Conservation (phyloP, 2,888 invertebrate species). For the Microdon myrmicae region DNA sequence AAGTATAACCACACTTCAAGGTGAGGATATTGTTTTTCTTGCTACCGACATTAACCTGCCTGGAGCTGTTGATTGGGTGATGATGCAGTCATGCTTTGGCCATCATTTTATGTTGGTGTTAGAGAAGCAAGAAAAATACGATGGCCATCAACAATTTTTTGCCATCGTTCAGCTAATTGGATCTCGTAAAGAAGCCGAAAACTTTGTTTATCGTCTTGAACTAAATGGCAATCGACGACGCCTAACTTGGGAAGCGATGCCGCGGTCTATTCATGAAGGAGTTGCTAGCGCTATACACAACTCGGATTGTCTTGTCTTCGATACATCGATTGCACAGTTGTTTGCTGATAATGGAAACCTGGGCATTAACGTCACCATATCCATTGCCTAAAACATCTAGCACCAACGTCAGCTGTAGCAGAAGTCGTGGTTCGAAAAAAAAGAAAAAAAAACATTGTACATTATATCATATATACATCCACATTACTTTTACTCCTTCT, state of each 20-base stretch:
- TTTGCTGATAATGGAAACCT: conserved; percentile 99
- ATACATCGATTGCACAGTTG: conserved; percentile 96
- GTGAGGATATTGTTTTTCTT: conserved; percentile 98
- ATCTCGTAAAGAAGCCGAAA: conserved; percentile 97
- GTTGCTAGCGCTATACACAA: conserved; percentile 97
- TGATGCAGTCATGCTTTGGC: conserved; percentile 99
- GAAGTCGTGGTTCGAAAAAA: neutral
- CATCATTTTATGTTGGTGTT: conserved; percentile 99
- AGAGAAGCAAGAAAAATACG: conserved; percentile 97
- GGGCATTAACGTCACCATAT: conserved; percentile 99
- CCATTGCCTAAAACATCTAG: conserved; percentile 78
- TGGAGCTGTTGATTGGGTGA: conserved; percentile 99
- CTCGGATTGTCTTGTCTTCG: conserved; percentile 98
- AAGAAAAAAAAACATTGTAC: conserved; percentile 38
- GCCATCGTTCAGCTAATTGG: conserved; percentile 99
- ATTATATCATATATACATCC: conserved; percentile 39
- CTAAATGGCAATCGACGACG: conserved; percentile 93
- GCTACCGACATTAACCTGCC: conserved; percentile 99
- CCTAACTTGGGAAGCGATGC: conserved; percentile 99
- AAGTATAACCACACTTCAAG: conserved; percentile 97
- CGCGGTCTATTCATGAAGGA: conserved; percentile 98
- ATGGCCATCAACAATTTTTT: conserved; percentile 95
- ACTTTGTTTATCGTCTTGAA: conserved; percentile 97
- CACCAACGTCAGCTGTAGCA: conserved; percentile 24
- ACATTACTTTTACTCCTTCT: too few relatives aligned